These are phyloP conservation scores for Chouioia cunea DNA, from an alignment of 2,888 invertebrate species.

Conservation along the genomic window DNA sequence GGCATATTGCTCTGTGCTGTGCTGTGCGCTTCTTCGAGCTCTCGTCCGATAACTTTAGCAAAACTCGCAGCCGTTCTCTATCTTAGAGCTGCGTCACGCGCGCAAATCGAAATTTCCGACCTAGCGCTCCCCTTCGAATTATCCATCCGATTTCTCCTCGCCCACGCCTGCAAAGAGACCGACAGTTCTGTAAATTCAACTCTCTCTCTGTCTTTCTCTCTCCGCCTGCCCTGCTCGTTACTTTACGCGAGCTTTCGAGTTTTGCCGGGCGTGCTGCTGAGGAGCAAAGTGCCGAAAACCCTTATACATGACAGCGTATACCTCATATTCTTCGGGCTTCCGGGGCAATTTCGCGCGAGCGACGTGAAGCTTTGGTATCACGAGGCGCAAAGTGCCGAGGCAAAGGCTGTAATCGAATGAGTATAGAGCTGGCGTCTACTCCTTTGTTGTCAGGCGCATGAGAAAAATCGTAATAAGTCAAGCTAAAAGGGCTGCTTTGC, in stretches of 20 bases:
- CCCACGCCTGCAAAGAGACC: conserved; percentile 12
- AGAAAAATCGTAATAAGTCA: too few species aligned
- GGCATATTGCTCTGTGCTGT: background rate
- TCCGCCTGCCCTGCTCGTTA: conserved; percentile 1
- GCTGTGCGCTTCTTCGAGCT: conserved; percentile 27
- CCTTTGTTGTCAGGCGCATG: too few species aligned
- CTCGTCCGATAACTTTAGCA: conserved; percentile 49
- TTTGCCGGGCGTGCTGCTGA: conserved; percentile 5
- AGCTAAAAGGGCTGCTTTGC: too few species aligned
- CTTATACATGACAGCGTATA: conserved; percentile 6
- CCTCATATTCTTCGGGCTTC: conserved; percentile 29
- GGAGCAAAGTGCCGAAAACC: conserved; percentile 36
- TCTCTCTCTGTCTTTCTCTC: too few species aligned
- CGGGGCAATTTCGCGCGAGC: conserved; percentile 25
- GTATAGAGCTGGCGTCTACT: conserved; percentile 5
- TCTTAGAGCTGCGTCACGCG: conserved; percentile 39
- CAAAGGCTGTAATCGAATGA: conserved; percentile 42
- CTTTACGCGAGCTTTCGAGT: conserved; percentile 22
- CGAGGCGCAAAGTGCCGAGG: conserved; percentile 6
- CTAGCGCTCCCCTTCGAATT: conserved; percentile 49
- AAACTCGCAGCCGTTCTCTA: conserved; percentile 41
- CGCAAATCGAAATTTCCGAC: conserved; percentile 50
- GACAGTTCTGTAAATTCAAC: too few species aligned
- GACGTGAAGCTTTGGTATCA: conserved; percentile 25
- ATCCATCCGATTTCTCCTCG: conserved; percentile 48